phyloP scores from a whole-genome alignment of 2,797 vertebrate genomes.

The Schizothorax lantsangensis region DNA sequence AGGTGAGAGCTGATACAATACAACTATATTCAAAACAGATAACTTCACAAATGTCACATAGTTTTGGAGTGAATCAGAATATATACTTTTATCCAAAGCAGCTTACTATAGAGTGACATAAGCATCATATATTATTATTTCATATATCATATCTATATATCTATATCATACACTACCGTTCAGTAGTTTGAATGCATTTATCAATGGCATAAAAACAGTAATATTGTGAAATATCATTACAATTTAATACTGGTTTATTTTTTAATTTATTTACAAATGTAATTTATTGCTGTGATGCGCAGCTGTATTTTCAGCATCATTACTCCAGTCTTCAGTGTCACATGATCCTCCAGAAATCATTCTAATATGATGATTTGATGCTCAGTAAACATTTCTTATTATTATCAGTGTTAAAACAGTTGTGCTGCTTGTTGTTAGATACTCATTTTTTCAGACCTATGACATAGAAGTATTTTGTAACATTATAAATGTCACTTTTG shows the following conservation, averaged over 20 bases:
- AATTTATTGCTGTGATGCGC: background rate
- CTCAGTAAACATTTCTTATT: background rate
- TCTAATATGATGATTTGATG: background rate
- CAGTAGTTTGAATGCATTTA: background rate
- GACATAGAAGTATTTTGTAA: background rate
- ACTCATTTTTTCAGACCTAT: background rate
- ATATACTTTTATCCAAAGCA: background rate
- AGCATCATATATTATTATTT: too few relatives aligned
- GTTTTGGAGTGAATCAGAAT: background rate
- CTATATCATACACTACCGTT: too few relatives aligned
- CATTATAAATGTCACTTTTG: background rate
- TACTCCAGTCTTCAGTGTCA: background rate
- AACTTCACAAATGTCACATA: too few relatives aligned
- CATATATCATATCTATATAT: too few relatives aligned
- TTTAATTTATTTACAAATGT: background rate
- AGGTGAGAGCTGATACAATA: conserved; percentile 75
- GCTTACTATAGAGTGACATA: too few relatives aligned
- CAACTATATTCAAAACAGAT: background rate
- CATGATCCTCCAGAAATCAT: background rate
- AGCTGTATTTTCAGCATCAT: background rate
- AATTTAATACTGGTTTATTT: background rate
- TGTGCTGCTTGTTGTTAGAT: background rate
- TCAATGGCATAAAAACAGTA: background rate
- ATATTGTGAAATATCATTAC: background rate
- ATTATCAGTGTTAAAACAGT: background rate